phyloP scores from a whole-genome alignment of 2,888 invertebrate genomes.

The Yponomeuta evonymella region DNA sequence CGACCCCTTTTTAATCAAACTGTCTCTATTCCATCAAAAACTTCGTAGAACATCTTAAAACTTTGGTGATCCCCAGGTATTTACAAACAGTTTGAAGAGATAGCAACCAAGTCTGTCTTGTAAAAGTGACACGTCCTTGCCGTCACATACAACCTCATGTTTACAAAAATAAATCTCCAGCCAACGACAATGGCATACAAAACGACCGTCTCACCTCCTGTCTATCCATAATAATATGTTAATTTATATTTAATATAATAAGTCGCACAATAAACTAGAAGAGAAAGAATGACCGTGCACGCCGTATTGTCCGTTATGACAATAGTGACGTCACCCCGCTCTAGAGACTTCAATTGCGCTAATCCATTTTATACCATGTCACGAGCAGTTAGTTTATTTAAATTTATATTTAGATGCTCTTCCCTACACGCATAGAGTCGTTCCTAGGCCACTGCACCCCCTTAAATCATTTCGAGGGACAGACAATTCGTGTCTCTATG shows the following conservation, averaged over 20 bases:
- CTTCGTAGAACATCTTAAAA: no score
- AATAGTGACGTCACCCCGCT: slow-evolving; percentile 24
- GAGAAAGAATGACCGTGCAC: slow-evolving; percentile 41
- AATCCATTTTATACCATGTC: slow-evolving; percentile 73
- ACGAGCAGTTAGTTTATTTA: slow-evolving; percentile 38
- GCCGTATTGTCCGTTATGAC: slow-evolving; percentile 35
- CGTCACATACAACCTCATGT: slow-evolving; percentile 47
- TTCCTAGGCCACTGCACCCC: slow-evolving; percentile 26
- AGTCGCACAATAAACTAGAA: slow-evolving; percentile 46
- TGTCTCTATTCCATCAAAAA: slow-evolving; percentile 3
- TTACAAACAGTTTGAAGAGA: no score
- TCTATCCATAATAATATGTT: slow-evolving; percentile 59
- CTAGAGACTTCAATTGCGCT: slow-evolving; percentile 52
- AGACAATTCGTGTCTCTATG: slow-evolving; percentile 48
- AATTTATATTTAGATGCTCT: slow-evolving; percentile 20
- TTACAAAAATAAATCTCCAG: slow-evolving; percentile 69
- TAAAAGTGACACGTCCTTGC: neutral
- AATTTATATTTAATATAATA: slow-evolving; percentile 72
- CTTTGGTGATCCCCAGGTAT: no score
- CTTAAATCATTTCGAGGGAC: slow-evolving; percentile 63
- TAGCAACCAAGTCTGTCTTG: neutral
- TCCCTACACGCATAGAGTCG: neutral
- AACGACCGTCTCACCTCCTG: slow-evolving; percentile 46
- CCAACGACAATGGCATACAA: slow-evolving; percentile 47
- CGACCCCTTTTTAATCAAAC: slow-evolving; percentile 33